Evolutionary conservation across 2,888 invertebrate genomes (phyloP).

Genomic region (Atrina japonica): DNA sequence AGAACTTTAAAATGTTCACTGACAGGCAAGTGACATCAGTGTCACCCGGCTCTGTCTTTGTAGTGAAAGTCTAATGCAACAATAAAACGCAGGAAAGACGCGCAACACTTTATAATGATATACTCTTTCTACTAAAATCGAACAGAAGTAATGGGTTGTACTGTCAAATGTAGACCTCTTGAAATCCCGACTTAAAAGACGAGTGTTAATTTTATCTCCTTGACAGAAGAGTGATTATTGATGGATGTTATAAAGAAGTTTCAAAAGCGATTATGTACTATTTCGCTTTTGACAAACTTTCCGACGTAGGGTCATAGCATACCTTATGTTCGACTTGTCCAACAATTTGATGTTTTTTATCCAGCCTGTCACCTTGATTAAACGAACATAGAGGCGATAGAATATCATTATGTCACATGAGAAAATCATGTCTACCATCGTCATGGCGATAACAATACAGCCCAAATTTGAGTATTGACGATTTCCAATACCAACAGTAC

Average conservation of each 20-base stretch:
- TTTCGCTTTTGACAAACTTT: slow-evolving; percentile 5
- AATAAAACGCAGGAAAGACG: too few species aligned
- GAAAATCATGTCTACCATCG: too few species aligned
- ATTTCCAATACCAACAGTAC: too few species aligned
- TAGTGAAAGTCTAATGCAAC: slow-evolving; percentile 16
- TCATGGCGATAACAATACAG: too few species aligned
- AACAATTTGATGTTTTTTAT: too few species aligned
- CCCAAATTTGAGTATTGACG: too few species aligned
- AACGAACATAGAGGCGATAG: too few species aligned
- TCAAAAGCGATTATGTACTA: not conserved
- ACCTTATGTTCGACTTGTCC: too few species aligned
- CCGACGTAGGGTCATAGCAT: not conserved
- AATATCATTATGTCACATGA: too few species aligned
- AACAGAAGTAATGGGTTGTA: not conserved
- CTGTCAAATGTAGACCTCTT: slow-evolving; percentile 12
- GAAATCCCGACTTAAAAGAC: slow-evolving; percentile 12
- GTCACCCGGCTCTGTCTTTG: not conserved
- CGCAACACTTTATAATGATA: too few species aligned
- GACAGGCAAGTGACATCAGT: slow-evolving; percentile 25
- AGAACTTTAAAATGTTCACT: slow-evolving; percentile 6
- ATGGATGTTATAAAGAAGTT: not conserved
- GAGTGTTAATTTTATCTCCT: slow-evolving; percentile 12
- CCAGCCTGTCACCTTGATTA: slow-evolving; percentile 12
- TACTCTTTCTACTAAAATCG: too few species aligned
- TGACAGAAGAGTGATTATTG: slow-evolving; percentile 4